Evolutionary conservation across 2,888 invertebrate species (phyloP), one percentile per base, ranked within the genome.

Genomic region (Clepsis dumicolana): DNA sequence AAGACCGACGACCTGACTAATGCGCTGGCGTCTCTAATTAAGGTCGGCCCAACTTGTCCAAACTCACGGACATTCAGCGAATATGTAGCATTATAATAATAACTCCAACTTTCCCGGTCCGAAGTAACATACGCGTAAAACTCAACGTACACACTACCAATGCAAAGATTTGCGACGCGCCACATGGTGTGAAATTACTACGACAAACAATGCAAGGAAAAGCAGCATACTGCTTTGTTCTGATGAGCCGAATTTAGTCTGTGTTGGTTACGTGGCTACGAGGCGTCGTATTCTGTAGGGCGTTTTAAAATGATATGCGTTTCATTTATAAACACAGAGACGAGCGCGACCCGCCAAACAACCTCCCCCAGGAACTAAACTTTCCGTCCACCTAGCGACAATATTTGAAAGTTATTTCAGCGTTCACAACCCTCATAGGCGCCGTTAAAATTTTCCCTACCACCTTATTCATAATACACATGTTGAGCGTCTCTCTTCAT

Each of bases 321-420:
- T 90, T 86, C 92, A 90, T 93, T 90, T 92, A 89, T 90, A 92
- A 91, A 90, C 91, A 91, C 83, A 80, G 89, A 88, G 87, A 87
- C 80, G 83, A 83, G 84, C 82, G 79, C 87, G 87, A 86, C 85
- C 88, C 87, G 80, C 80, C 89, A 87, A 89, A 88, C 90, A 89
- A 78, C 81, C 88, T 92, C 93, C 93, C 93, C 80, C 63, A 89
- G 91, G 94, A 91, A 74, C 86, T 69, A 86, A 93, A 94, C 91
- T 94, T 94, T 90, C 81, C 90, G 90, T 90, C 93, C 93, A 93
- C 89, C 93, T 91, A 89, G 91, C 94, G 94, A 94, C 94, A 93
- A 94, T 94, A 94, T 94, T 93, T 91, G 91, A 93, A 94, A 94
- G 93, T 94, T 94, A 94, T 94, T 94, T 90, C 91, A 92, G 82